A percentile compares a stretch with the other conserved stretches of the same genome.
Evolutionary conservation across 2,888 invertebrate genomes (phyloP).

Genomic region (Brenthis hecate): DNA sequence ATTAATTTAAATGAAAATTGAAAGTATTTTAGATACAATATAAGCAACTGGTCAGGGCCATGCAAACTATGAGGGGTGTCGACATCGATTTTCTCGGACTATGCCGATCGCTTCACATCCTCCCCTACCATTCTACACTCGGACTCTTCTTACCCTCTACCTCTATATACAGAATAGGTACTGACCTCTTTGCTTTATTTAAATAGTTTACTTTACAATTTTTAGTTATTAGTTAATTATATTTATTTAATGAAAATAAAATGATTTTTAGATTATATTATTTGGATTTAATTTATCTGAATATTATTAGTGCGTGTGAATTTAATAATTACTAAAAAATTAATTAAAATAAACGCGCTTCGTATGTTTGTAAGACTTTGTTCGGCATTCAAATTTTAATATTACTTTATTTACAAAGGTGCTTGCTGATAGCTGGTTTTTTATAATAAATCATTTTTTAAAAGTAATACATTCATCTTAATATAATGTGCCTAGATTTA

Average conservation of each 20-base stretch:
- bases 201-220: slow-evolving; percentile 29
- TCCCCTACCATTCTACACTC: slow-evolving; percentile 57
- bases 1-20: slow-evolving; percentile 1
- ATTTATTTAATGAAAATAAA: background rate
- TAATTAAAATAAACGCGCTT: too few species aligned
- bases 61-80: slow-evolving; percentile 80
- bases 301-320: too few species aligned
- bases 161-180: slow-evolving; percentile 41
- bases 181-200: slow-evolving; percentile 47
- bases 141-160: slow-evolving; percentile 48
- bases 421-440: too few species aligned
- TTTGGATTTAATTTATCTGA: too few species aligned
- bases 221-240: background rate
- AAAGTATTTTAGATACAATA: slow-evolving; percentile 16
- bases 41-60: slow-evolving; percentile 49
- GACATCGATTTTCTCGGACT: slow-evolving; percentile 80
- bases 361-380: too few species aligned
- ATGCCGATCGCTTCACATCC: slow-evolving; percentile 69
- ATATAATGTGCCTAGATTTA: too few species aligned
- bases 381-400: too few species aligned
- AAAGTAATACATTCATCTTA: too few species aligned
- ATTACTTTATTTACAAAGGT: too few species aligned
- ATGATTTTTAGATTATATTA: too few species aligned
- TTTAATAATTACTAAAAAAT: too few species aligned
- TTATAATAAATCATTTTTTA: too few species aligned